These are phyloP conservation scores for Zonotrichia albicollis DNA, from an alignment of 2,797 vertebrate genomes.

Conservation along the genomic window DNA sequence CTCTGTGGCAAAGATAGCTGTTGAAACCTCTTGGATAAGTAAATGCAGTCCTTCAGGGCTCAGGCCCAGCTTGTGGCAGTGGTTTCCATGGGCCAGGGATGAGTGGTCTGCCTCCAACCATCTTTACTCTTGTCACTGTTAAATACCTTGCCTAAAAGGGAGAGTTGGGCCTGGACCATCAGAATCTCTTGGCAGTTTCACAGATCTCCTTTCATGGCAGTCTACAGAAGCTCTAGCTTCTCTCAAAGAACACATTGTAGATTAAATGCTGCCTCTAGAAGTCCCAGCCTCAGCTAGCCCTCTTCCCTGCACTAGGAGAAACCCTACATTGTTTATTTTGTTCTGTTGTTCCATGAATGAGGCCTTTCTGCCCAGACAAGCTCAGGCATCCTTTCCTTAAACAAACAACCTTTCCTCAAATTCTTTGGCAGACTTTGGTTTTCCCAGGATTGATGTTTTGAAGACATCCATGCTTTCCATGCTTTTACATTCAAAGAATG, in stretches of 20 bases:
- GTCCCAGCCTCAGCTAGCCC: not conserved
- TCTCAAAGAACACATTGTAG: not conserved
- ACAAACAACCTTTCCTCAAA: not conserved
- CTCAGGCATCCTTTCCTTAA: not conserved
- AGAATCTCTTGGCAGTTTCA: not conserved
- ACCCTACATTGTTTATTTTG: not conserved
- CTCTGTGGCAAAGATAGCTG: not conserved
- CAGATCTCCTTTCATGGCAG: not conserved
- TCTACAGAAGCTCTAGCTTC: not conserved
- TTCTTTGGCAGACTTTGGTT: not conserved
- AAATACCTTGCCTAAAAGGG: not conserved
- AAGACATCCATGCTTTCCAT: not conserved
- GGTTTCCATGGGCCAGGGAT: not conserved
- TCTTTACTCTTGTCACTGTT: not conserved
- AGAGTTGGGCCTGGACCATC: not conserved
- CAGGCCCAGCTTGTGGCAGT: not conserved
- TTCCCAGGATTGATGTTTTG: not conserved
- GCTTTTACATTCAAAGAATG: not conserved
- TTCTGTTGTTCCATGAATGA: not conserved
- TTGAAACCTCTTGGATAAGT: not conserved
- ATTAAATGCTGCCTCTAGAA: not conserved
- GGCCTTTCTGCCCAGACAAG: not conserved
- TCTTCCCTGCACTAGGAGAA: not conserved
- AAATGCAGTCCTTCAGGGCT: not conserved
- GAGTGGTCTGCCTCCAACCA: not conserved